Evolutionary conservation across 1,140 invertebrate species (phyloP).

Genomic region (Drosophila nigromelanica): DNA sequence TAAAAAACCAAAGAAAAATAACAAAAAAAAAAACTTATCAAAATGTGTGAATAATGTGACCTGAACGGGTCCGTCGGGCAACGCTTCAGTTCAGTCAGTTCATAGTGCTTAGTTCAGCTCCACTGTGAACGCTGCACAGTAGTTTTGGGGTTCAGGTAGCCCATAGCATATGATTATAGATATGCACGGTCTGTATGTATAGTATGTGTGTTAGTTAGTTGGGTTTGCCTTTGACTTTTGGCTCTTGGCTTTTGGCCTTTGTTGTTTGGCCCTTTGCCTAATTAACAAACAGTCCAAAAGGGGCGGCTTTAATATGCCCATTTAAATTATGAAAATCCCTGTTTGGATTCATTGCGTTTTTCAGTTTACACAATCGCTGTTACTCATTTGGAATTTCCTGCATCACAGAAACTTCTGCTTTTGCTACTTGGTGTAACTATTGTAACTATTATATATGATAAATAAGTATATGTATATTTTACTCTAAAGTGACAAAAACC

Average conservation of each 20-base stretch:
- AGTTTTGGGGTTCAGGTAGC: constrained; percentile 42
- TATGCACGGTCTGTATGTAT: constrained; percentile 3
- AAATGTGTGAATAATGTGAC: constrained; percentile 78
- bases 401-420: neutral
- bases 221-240: constrained; percentile 31
- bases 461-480: no score
- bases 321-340: constrained; percentile 79
- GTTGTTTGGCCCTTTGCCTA: constrained; percentile 49
- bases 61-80: constrained; percentile 55
- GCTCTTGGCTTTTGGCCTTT: constrained; percentile 26
- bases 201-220: constrained; percentile 11
- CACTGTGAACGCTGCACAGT: constrained; percentile 31
- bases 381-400: constrained; percentile 18
- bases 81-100: constrained; percentile 14
- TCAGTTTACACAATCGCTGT: neutral
- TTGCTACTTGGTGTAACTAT: no score
- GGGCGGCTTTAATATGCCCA: constrained; percentile 76
- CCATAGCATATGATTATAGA: constrained; percentile 28
- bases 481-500: no score
- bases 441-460: no score
- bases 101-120: constrained; percentile 7
- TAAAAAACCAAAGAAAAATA: neutral
- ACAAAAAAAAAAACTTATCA: constrained; percentile 32
- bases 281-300: constrained; percentile 55
- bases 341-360: constrained; percentile 44